Evolutionary conservation across 1,140 invertebrate genomes (phyloP), one percentile per base, ranked within the genome.

Genomic region (Drusus annulatus): DNA sequence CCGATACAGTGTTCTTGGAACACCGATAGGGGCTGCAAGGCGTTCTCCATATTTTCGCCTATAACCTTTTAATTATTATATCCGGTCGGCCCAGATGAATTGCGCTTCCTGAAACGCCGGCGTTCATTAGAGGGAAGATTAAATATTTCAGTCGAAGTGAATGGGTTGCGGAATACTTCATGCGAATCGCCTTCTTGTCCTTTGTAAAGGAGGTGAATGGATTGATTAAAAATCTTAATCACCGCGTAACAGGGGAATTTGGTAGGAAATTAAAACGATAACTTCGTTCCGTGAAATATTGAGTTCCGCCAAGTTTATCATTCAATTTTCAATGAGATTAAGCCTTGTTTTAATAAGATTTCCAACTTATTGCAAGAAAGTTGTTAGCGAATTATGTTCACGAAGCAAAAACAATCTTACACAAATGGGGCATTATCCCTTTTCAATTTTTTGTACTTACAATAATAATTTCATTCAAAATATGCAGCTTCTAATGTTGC

Each of bases 11-110:
- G 36, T 13, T 45, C 36, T 23, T 2, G 25, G 4, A 19, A 23
- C 36, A n/a, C 74, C 25, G 4, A 36, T 3, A 0, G 21, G 50
- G 69, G 69, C 23, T 15, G 51, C 19, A 1, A 74, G 60, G 23
- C 76, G 76, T 54, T 31, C 51, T 68, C 76, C 82, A 83, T 83
- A 83, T 83, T 83, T 83, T 83, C 81, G 76, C 56, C 80, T 75
- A 79, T 83, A 83, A 83, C 82, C 82, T 81, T 83, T 83, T 83
- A 83, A 83, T 83, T 83, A 83, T 81, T 78, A 78, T 78, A 73
- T 79, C 81, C 77, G 81, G 81, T 15, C 51, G 69, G 74, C 62
- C 73, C 51, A 75, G 56, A 69, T 63, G 76, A 82, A 82, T 76
- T 69, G 68, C 80, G 17, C 36, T 71, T 77, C 71, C 78, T 51